These are phyloP conservation scores for Achroia grisella DNA, from an alignment of 1,140 invertebrate genomes.

Conservation along the genomic window DNA sequence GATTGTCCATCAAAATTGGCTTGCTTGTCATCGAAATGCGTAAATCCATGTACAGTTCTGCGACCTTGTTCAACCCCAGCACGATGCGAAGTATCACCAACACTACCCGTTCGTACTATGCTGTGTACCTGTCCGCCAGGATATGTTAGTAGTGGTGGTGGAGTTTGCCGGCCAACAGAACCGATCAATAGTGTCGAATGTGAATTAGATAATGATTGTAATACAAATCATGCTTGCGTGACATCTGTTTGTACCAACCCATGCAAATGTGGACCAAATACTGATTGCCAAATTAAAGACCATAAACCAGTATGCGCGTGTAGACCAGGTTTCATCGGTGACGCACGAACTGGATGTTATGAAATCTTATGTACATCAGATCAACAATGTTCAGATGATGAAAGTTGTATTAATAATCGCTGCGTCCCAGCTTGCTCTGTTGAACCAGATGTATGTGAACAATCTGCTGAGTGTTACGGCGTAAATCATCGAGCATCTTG, in stretches of 20 bases:
- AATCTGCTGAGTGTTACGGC: constrained; percentile 83
- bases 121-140: constrained; percentile 90
- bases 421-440: constrained; percentile 86
- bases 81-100: constrained; percentile 85
- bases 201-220: constrained; percentile 83
- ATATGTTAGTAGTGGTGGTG: constrained; percentile 89
- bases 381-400: constrained; percentile 83
- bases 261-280: constrained; percentile 86
- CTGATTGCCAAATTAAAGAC: constrained; percentile 85
- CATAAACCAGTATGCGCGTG: constrained; percentile 91
- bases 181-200: constrained; percentile 80
- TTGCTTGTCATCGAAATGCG: constrained; percentile 87
- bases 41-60: constrained; percentile 85
- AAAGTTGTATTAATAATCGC: constrained; percentile 84
- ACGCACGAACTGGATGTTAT: constrained; percentile 83
- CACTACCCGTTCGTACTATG: constrained; percentile 89
- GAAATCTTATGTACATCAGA: constrained; percentile 83
- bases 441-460: constrained; percentile 79
- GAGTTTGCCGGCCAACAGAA: constrained; percentile 81
- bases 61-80: constrained; percentile 87
- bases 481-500: constrained; percentile 87
- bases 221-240: constrained; percentile 83
- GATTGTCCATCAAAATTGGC: constrained; percentile 87
- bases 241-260: constrained; percentile 86
- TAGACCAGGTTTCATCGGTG: constrained; percentile 85